Evolutionary conservation across 2,888 invertebrate genomes (phyloP).

Genomic region (Cryptophagus acutangulus): DNA sequence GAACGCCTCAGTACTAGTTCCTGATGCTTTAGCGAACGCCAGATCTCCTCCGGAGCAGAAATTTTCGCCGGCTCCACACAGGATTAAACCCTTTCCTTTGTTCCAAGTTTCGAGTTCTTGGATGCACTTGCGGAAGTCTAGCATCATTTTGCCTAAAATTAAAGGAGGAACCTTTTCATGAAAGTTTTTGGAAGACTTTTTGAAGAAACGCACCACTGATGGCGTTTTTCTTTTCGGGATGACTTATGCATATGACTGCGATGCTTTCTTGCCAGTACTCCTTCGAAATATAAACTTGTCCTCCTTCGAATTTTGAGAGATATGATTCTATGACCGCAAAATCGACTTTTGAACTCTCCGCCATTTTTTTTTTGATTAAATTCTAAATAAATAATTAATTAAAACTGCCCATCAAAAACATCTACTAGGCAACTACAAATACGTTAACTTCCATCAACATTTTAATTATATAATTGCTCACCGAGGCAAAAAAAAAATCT

Average conservation of each 20-base stretch:
- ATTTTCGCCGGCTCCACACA: slow-evolving; percentile 35
- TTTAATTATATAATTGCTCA: no score
- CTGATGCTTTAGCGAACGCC: slow-evolving; percentile 32
- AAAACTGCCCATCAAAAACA: no score
- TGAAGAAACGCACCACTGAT: slow-evolving; percentile 34
- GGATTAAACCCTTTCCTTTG: slow-evolving; percentile 38
- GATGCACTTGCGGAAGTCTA: slow-evolving; percentile 35
- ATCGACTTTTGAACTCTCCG: neutral
- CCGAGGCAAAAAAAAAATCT: no score
- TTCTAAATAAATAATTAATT: no score
- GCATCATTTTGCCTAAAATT: slow-evolving; percentile 40
- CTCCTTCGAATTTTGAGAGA: slow-evolving; percentile 27
- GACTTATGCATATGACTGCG: slow-evolving; percentile 35
- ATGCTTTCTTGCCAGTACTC: slow-evolving; percentile 35
- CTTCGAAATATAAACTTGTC: slow-evolving; percentile 29
- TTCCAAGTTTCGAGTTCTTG: slow-evolving; percentile 36
- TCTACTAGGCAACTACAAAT: no score
- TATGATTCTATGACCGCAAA: slow-evolving; percentile 1
- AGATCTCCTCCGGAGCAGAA: slow-evolving; percentile 43
- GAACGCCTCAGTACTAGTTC: slow-evolving; percentile 30
- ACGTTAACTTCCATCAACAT: no score
- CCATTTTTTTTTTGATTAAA: neutral
- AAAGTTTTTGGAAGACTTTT: neutral
- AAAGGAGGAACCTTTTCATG: no score
- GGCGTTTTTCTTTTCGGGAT: slow-evolving; percentile 38